A percentile compares a stretch with the other conserved stretches of the same genome.
phyloP scores from a whole-genome alignment of 2,797 vertebrate species.

The Alauda arvensis region DNA sequence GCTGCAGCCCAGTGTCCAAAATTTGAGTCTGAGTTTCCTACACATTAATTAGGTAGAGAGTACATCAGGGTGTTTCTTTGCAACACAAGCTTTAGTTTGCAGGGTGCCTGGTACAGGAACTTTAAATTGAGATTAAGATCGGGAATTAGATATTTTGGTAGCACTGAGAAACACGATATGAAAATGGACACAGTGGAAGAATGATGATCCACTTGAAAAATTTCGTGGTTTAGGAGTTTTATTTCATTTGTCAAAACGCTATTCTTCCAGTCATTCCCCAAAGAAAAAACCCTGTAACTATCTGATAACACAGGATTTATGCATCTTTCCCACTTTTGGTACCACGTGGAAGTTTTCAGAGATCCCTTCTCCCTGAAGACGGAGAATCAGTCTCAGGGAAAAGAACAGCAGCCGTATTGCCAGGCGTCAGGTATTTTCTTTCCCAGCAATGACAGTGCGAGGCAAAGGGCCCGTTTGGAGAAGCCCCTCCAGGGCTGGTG shows the following conservation, averaged over 20 bases:
- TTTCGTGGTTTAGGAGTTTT: neutral
- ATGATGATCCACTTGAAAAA: neutral
- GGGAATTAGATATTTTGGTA: neutral
- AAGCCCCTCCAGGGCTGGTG: fast-evolving
- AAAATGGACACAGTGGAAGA: neutral
- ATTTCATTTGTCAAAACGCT: neutral
- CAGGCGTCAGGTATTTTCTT: neutral
- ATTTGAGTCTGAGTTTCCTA: neutral
- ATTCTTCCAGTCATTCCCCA: neutral
- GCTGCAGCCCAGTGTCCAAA: neutral
- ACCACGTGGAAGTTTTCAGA: fast-evolving
- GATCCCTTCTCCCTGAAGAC: neutral
- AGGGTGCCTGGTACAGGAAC: neutral
- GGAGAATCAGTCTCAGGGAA: neutral
- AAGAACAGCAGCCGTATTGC: fast-evolving
- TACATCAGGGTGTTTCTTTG: neutral
- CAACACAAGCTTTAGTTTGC: neutral
- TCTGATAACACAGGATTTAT: neutral
- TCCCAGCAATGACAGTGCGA: fast-evolving
- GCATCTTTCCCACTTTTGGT: neutral
- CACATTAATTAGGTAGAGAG: neutral
- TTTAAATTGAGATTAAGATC: neutral
- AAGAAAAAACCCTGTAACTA: neutral
- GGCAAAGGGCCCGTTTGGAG: too few species aligned
- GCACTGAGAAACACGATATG: neutral